Base-by-base conservation (phyloP, 2,888 invertebrate genomes). In the Stenoptilia bipunctidactyla region DNA sequence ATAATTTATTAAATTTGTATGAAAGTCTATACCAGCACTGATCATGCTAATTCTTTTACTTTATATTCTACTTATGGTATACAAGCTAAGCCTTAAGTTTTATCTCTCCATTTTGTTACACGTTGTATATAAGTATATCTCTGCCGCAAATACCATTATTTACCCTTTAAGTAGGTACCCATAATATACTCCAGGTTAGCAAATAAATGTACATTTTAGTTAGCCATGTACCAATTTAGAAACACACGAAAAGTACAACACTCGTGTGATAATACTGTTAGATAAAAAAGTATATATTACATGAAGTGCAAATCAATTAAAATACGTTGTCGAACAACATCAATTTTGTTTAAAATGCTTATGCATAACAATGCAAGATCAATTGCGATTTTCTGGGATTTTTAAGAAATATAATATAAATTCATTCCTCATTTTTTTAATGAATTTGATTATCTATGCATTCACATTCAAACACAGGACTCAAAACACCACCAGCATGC, bases 401-500 rank as follows among this genome's bases (percentile, higher is more conserved):
- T n/a, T n/a, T n/a, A n/a, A n/a, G n/a, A n/a, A n/a, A n/a, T n/a
- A n/a, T n/a, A 36, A 15, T 2, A 15, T 13, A n/a, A 6, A 6
- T 25, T 6, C 9, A 25, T 25, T 25, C 25, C 5, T 9, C 25
- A 6, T 25, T 25, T 25, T 25, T 5, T 25, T 25, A 6, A 30
- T 30, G 9, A 30, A 9, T n/a, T n/a, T 30, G 20, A 30, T n/a
- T n/a, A n/a, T n/a, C n/a, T n/a, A 20, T 20, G 36, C 43, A 64
- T 74, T 66, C 72, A 75, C 76, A 69, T 74, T 71, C 76, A 75
- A 72, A 69, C 66, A 53, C 34, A 12, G 6, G n/a, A 14, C 13
- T 6, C 15, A 36, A 15, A 53, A 58, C 58, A 48, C 8, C 4
- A 20, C 8, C 20, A 8, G 8, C 20, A 20, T 20, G 20, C 20